Evolutionary conservation across 2,113 vertebrate genomes (phyloP).

Genomic region (Lathamus discolor): DNA sequence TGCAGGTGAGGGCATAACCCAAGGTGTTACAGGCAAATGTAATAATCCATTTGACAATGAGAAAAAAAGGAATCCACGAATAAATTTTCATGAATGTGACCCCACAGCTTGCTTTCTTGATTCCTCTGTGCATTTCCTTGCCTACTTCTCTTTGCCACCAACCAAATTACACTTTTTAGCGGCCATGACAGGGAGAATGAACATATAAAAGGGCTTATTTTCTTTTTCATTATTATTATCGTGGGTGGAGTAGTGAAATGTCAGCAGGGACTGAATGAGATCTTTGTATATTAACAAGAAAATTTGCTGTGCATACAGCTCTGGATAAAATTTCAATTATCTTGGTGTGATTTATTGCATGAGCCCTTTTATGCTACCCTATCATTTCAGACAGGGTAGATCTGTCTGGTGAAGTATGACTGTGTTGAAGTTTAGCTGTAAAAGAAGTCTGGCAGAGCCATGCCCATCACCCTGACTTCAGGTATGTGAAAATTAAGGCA

Average conservation of each 20-base stretch:
- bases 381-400: not conserved
- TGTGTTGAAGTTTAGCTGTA: not conserved
- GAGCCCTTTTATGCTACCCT: not conserved
- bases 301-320: not conserved
- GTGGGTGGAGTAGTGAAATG: not conserved
- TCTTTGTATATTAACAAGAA: not conserved
- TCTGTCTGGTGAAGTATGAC: not conserved
- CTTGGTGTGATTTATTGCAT: not conserved
- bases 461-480: not conserved
- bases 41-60: constrained; percentile 1
- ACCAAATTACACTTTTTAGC: not conserved
- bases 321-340: not conserved
- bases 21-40: not conserved
- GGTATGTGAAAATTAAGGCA: not conserved
- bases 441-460: not conserved
- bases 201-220: not conserved
- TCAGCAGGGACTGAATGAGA: not conserved
- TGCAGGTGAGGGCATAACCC: not conserved
- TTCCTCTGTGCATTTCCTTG: not conserved
- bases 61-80: not conserved
- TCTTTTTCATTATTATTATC: not conserved
- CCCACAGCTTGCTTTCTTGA: not conserved
- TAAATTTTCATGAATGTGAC: constrained; percentile 52
- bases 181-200: not conserved
- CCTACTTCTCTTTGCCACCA: not conserved